Percentiles rank a stretch among this genome's conserved stretches.
phyloP scores from a whole-genome alignment of 2,797 vertebrate species.

The Coccyzus lansbergi region DNA sequence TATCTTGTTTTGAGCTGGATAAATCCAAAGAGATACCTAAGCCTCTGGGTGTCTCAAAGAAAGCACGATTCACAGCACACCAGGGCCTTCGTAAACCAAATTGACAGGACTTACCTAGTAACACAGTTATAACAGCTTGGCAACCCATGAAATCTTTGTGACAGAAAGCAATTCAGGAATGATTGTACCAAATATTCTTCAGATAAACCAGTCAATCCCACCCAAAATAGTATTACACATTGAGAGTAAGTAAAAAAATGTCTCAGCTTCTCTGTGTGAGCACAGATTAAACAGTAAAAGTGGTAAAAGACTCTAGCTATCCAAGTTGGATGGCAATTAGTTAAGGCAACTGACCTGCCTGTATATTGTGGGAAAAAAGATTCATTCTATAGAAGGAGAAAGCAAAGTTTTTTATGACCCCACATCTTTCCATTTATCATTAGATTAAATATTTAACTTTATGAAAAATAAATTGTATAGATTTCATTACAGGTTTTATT shows the following conservation, averaged over 20 bases:
- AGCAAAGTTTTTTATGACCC: background rate
- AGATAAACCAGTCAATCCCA: background rate
- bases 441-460: background rate
- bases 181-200: background rate
- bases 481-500: background rate
- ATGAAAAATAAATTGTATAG: background rate
- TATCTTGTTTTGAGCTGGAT: background rate
- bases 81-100: background rate
- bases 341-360: background rate
- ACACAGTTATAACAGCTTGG: background rate
- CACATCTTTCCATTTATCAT: background rate
- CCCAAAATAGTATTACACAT: background rate
- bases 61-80: background rate
- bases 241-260: background rate
- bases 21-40: background rate
- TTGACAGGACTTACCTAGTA: background rate
- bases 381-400: background rate
- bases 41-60: background rate
- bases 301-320: background rate
- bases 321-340: background rate
- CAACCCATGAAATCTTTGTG: background rate
- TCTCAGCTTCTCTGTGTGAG: background rate
- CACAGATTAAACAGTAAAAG: background rate
- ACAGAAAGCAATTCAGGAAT: background rate
- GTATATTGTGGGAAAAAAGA: rapidly evolving